Evolutionary conservation across 2,888 invertebrate species (phyloP).

Genomic region (Synanthedon andrenaeformis): DNA sequence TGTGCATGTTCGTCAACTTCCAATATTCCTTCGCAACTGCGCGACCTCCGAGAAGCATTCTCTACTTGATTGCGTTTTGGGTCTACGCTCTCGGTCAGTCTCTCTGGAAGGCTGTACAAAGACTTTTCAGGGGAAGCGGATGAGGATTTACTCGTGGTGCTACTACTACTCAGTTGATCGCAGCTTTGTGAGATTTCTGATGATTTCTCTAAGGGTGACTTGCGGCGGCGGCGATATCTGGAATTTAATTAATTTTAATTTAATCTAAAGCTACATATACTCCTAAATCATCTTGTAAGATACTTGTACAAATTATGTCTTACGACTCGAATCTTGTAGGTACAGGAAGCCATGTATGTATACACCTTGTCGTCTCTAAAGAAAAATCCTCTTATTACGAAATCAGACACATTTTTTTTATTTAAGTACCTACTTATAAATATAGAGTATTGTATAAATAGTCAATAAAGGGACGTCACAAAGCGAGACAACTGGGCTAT

Average conservation of each 20-base stretch:
- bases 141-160: constrained; percentile 43
- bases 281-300: neutral
- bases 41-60: constrained; percentile 55
- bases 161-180: constrained; percentile 54
- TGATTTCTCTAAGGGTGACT: constrained; percentile 51
- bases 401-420: no score
- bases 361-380: no score
- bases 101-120: constrained; percentile 53
- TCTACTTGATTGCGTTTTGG: constrained; percentile 29
- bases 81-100: constrained; percentile 52
- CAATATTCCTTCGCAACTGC: constrained; percentile 74
- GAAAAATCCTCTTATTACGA: no score
- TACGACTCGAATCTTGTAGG: no score
- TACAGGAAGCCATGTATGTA: no score
- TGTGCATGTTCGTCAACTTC: constrained; percentile 66
- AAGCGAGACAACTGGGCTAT: no score
- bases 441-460: no score
- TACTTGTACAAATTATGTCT: no score
- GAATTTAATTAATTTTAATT: constrained; percentile 10
- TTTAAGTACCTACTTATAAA: no score
- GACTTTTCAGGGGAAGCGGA: constrained; percentile 51
- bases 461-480: no score
- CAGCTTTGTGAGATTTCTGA: constrained; percentile 51
- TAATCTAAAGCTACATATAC: constrained; percentile 1
- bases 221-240: constrained; percentile 62